A percentile compares a stretch with the other conserved stretches of the same genome.
phyloP scores from a whole-genome alignment of 2,113 vertebrate species.

The Corynorhinus townsendii region DNA sequence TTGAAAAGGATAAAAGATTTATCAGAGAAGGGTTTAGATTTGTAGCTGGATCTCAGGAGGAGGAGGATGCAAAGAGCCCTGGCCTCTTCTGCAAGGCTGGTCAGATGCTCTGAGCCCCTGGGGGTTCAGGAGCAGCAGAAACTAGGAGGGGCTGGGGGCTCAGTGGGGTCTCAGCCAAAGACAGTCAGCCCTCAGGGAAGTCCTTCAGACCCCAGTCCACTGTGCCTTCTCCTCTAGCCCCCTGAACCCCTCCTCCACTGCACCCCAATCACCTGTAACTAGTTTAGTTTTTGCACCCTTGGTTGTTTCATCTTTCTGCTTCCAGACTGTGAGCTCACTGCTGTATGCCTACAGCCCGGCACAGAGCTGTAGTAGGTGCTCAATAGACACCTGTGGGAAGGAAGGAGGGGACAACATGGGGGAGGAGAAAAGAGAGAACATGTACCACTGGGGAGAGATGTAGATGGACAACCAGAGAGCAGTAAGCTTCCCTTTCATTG shows the following conservation, averaged over 20 bases:
- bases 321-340: not conserved
- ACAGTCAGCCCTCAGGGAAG: not conserved
- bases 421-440: not conserved
- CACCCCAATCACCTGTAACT: not conserved
- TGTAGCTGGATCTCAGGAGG: not conserved
- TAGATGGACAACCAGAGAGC: not conserved
- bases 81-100: not conserved
- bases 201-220: not conserved
- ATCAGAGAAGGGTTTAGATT: not conserved
- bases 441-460: not conserved
- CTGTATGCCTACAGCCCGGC: not conserved
- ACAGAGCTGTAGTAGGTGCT: not conserved
- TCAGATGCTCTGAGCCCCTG: not conserved
- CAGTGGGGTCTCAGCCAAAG: not conserved
- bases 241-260: not conserved
- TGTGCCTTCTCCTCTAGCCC: not conserved
- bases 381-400: not conserved
- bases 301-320: not conserved
- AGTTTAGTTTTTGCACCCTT: not conserved
- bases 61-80: not conserved
- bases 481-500: not conserved
- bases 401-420: not conserved
- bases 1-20: conserved; percentile 49
- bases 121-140: not conserved
- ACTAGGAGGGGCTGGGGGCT: not conserved